phyloP scores from a whole-genome alignment of 2,888 invertebrate species.

The Habroteleia sp. region DNA sequence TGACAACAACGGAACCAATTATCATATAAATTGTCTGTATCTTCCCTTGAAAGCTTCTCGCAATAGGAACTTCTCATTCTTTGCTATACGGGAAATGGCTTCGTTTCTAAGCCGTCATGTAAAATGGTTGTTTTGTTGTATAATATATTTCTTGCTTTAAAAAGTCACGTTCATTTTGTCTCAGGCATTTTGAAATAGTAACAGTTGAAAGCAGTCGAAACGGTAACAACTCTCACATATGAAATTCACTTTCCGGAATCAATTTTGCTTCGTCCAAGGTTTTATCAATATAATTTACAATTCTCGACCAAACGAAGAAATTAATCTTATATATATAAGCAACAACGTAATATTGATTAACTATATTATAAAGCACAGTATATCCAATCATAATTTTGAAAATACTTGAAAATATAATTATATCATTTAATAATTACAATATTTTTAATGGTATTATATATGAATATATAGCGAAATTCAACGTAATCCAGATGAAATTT shows the following conservation, averaged over 20 bases:
- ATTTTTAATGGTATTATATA: too few species aligned
- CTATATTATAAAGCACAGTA: too few species aligned
- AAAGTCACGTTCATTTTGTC: conserved; percentile 57
- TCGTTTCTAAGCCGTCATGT: conserved; percentile 51
- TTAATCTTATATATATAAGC: too few species aligned
- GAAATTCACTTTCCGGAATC: conserved; percentile 56
- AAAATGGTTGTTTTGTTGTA: conserved; percentile 63
- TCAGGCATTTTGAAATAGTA: too few species aligned
- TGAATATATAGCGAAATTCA: too few species aligned
- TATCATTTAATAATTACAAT: too few species aligned
- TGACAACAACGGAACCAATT: conserved; percentile 71
- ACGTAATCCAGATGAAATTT: too few species aligned
- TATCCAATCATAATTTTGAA: too few species aligned
- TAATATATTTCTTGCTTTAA: conserved; percentile 61
- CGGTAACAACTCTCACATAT: conserved; percentile 36
- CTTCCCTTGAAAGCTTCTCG: conserved; percentile 58
- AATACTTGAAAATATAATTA: too few species aligned
- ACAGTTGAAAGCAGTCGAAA: conserved; percentile 54
- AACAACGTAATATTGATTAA: too few species aligned
- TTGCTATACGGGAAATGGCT: conserved; percentile 44
- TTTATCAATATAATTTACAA: conserved; percentile 30
- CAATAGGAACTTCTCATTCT: conserved; percentile 51
- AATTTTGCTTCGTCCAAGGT: conserved; percentile 53
- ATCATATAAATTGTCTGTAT: conserved; percentile 77
- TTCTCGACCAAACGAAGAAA: too few species aligned